A percentile compares a stretch with the other conserved stretches of the same genome.
phyloP scores from a whole-genome alignment of 2,113 vertebrate species.

The Regulus satrapa region DNA sequence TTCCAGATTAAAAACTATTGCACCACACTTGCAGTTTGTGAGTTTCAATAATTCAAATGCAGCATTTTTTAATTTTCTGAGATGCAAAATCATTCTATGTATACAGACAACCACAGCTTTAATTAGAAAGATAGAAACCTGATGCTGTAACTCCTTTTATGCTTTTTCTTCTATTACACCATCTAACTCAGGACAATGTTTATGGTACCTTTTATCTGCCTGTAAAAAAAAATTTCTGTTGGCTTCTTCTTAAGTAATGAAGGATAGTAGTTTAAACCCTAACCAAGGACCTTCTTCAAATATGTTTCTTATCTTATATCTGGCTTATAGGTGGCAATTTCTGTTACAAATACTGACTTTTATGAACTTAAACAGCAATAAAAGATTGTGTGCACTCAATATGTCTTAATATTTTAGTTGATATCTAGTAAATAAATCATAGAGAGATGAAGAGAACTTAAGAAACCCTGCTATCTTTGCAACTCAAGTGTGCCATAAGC shows the following conservation, averaged over 20 bases:
- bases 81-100: not conserved
- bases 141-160: not conserved
- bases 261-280: not conserved
- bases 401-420: not conserved
- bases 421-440: not conserved
- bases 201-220: not conserved
- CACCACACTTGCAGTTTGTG: not conserved
- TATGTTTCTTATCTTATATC: not conserved
- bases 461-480: not conserved
- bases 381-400: not conserved
- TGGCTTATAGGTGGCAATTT: not conserved
- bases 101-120: not conserved
- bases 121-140: not conserved
- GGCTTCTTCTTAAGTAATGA: not conserved
- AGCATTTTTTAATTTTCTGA: not conserved
- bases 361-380: not conserved
- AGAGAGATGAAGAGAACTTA: not conserved
- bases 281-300: not conserved
- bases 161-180: not conserved
- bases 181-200: not conserved
- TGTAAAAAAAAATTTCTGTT: not conserved
- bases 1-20: not conserved
- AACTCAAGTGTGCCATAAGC: not conserved
- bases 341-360: not conserved
- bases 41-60: not conserved